Base-by-base conservation (phyloP, 2,888 invertebrate species). In the Drosophila lacicola region DNA sequence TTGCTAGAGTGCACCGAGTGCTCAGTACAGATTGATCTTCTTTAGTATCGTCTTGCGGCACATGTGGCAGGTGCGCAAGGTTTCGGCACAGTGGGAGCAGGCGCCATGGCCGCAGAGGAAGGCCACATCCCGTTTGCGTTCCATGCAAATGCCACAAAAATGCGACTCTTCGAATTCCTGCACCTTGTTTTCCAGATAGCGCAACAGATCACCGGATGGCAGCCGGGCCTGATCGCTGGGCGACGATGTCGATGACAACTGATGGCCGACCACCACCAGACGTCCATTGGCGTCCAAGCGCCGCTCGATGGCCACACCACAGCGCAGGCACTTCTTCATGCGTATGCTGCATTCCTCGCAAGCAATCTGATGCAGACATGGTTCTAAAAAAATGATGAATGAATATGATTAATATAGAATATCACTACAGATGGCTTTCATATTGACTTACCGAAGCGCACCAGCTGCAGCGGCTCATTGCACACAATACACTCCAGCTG, bases 71-170 rank as follows among this genome's bases (percentile, higher is more conserved):
- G 95, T 96, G 88, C 95, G 95, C 37, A 97, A 93, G 0, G 97
- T 96, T 72, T 96, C 95, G 0, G 97, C 96, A 90, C 97, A 97
- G 78, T 95, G 94, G 56, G 95, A 95, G 91, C 97, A 97, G 13
- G 97, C 96, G 21, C 96, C 96, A 88, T 97, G 97, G 2, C 97
- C 97, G 88, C 97, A 97, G n/a, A 97, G 93, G 91, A 97, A 97
- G 21, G 96, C 97, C 19, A 97, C 96, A 89, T 96, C 96, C 39
- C 96, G 93, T 68, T 95, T 94, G 37, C 96, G 93, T 89, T 97
- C 97, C 97, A 97, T 96, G 91, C 97, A 97, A 80, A 97, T 97
- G 60, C 96, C 95, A 90, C 97, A 97, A 90, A 95, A 95, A 86
- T 96, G 95, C 17, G 96, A 96, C 89, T 97, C 97, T 91, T 97